These are phyloP conservation scores for Lysiphlebus fabarum DNA, from an alignment of 1,140 invertebrate genomes.

Conservation along the genomic window DNA sequence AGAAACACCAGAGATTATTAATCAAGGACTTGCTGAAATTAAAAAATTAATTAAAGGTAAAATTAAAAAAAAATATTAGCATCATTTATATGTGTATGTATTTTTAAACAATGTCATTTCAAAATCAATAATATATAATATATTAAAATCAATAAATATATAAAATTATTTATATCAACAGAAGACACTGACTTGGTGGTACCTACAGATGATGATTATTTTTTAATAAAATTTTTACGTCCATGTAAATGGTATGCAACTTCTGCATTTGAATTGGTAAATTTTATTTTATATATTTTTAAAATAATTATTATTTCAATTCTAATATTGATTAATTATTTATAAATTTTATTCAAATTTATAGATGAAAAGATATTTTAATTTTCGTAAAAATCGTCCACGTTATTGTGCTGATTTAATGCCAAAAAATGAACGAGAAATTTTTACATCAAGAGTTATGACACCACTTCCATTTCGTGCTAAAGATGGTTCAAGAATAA, in stretches of 20 bases:
- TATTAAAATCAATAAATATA: too few relatives aligned
- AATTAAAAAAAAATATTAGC: too few relatives aligned
- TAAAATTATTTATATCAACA: conserved; percentile 28
- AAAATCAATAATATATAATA: too few relatives aligned
- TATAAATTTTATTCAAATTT: conserved; percentile 12
- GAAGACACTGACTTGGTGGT: conserved; percentile 45
- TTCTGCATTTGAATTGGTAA: conserved; percentile 45
- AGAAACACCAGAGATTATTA: too few relatives aligned
- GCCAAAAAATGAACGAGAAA: conserved; percentile 52
- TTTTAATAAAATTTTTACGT: conserved; percentile 47
- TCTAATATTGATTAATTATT: neutral
- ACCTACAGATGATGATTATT: conserved; percentile 39
- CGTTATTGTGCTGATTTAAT: conserved; percentile 54
- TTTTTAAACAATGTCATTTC: too few relatives aligned
- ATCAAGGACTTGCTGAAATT: too few relatives aligned
- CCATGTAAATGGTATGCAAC: conserved; percentile 54
- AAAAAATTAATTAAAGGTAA: too few relatives aligned
- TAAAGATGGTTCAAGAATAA: conserved; percentile 56
- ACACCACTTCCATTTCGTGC: conserved; percentile 60
- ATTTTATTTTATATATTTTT: too few relatives aligned
- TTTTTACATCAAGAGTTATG: conserved; percentile 57
- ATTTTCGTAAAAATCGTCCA: conserved; percentile 58
- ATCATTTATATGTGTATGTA: too few relatives aligned
- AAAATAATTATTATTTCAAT: neutral
- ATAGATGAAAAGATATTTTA: conserved; percentile 62